Base-by-base conservation (phyloP, 2,113 vertebrate species). In the Megaceryle torquata region DNA sequence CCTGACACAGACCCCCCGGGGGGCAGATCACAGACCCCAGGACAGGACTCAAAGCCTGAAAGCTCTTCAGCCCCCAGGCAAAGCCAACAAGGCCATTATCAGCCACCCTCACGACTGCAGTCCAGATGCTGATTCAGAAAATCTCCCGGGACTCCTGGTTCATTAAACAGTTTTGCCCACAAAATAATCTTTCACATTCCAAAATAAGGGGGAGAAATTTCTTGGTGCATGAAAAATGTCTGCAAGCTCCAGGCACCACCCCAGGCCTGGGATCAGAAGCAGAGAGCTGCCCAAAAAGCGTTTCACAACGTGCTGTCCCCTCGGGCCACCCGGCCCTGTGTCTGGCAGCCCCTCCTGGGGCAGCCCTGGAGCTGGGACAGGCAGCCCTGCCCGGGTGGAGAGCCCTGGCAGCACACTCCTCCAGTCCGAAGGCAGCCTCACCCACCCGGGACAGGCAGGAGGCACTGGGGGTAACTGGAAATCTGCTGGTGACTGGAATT, bases 91-190 rank as follows among this genome's bases (percentile, higher is more conserved):
- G 33, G 68, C 26, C 9, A 3, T 44, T 33, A 18, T 15, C 37
- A 21, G 41, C 11, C 8, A 7, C 13, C 5, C n/a, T 41, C 44
- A 18, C 0, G 0, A n/a, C 13, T 28, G 57, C 44, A 41, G 28
- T 35, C 53, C 33, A 31, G 57, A 39, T 0, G 2, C 24, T 4
- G 11, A 17, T 63, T 46, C 17, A 19, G 25, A 59, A 64, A 35
- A 51, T 64, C 24, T 81, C 56, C 48, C 5, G 6, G 37, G 18
- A 1, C 68, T 15, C 9, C 20, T 13, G 28, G 43, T 31, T 60
- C 53, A 16, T 39, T 13, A n/a, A 54, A 35, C 54, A 71, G 29
- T 26, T 53, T 53, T n/a, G 28, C 51, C 64, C 11, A 8, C 33
- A 20, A 12, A 31, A n/a, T 39, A 13, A 68, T 43, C 53, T 59